phyloP scores from a whole-genome alignment of 1,140 invertebrate genomes.

The Sesamia nonagrioides region DNA sequence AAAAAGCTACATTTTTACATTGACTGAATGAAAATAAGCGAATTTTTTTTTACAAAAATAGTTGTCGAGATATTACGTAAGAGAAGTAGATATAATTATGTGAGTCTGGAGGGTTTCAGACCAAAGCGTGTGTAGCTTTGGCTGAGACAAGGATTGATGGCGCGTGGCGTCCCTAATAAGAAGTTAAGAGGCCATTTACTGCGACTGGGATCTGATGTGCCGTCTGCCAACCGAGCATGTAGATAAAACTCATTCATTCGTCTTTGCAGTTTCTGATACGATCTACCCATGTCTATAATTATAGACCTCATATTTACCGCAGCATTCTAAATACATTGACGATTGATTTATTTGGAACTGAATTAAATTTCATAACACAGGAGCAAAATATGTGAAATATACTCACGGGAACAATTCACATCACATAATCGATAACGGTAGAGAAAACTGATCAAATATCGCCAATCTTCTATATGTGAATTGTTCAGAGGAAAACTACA shows the following conservation, averaged over 20 bases:
- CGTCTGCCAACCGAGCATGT: conserved; percentile 23
- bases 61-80: conserved; percentile 39
- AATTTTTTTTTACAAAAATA: conserved; percentile 43
- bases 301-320: not conserved
- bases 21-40: conserved; percentile 45
- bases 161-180: conserved; percentile 37
- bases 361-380: not conserved
- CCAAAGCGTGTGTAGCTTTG: conserved; percentile 18
- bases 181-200: conserved; percentile 37
- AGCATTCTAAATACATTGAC: not conserved
- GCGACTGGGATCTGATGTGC: conserved; percentile 29
- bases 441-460: not conserved
- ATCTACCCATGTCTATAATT: conserved; percentile 27
- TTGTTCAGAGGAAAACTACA: conserved; percentile 14
- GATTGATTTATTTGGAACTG: not conserved
- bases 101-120: conserved; percentile 32
- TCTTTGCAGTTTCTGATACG: conserved; percentile 8
- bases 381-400: not conserved
- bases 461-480: too few relatives aligned
- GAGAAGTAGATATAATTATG: conserved; percentile 40
- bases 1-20: conserved; percentile 37
- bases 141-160: conserved; percentile 43
- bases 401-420: not conserved
- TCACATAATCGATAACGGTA: not conserved
- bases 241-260: conserved; percentile 31